These are phyloP conservation scores for Acipenser transmontanus DNA, from an alignment of 2,797 vertebrate genomes.

Conservation along the genomic window DNA sequence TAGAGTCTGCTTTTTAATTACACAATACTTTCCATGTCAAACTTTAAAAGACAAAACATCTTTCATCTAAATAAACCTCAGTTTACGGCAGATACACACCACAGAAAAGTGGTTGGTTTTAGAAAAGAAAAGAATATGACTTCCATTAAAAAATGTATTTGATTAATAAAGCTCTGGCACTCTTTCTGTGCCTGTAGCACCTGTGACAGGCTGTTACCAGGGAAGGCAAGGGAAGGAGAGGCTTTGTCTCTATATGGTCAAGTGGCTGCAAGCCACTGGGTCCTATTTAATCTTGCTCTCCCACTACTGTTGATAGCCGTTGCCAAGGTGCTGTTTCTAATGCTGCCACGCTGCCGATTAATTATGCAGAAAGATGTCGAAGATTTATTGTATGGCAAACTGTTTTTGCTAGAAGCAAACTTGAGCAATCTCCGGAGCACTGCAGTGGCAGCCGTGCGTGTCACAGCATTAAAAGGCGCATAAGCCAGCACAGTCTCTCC, in stretches of 20 bases:
- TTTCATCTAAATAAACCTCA: neutral
- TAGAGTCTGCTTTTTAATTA: no score
- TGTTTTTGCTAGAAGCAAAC: constrained; percentile 3
- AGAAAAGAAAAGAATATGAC: no score
- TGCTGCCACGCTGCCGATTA: constrained; percentile 23
- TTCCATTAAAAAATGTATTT: no score
- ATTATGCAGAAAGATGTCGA: constrained; percentile 28
- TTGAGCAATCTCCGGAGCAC: rapidly evolving
- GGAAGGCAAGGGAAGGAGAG: neutral
- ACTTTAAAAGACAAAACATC: no score
- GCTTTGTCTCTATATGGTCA: constrained; percentile 16
- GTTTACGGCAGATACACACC: neutral
- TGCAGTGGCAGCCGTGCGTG: neutral
- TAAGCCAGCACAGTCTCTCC: constrained; percentile 14
- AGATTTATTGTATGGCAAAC: constrained; percentile 24
- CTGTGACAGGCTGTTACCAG: constrained; percentile 1
- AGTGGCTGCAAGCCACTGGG: constrained; percentile 4
- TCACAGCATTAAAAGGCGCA: neutral
- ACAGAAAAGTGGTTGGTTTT: no score
- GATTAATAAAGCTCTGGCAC: no score
- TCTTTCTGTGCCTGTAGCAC: neutral
- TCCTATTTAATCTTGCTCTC: constrained; percentile 4
- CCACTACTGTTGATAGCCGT: constrained; percentile 13
- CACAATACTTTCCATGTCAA: no score
- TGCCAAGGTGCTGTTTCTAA: constrained; percentile 31